phyloP scores from a whole-genome alignment of 2,888 invertebrate genomes.

The Ophion ellenae region DNA sequence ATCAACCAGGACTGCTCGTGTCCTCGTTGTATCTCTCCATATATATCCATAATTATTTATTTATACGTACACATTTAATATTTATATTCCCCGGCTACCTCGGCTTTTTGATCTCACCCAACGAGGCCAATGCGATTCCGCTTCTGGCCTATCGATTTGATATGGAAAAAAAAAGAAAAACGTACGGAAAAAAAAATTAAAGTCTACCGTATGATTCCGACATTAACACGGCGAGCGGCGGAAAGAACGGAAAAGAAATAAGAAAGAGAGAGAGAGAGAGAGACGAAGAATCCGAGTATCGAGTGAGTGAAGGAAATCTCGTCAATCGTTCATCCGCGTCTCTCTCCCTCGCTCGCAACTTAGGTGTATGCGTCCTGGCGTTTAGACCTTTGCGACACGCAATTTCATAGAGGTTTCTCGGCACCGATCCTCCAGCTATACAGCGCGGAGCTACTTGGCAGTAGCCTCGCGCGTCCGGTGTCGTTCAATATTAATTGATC shows the following conservation, averaged over 20 bases:
- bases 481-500: slow-evolving; percentile 81
- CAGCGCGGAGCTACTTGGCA: slow-evolving; percentile 71
- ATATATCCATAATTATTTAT: background rate
- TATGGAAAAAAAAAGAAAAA: slow-evolving; percentile 45
- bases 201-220: slow-evolving; percentile 53
- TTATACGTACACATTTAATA: slow-evolving; percentile 20
- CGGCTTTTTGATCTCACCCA: slow-evolving; percentile 71
- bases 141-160: slow-evolving; percentile 58
- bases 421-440: slow-evolving; percentile 30
- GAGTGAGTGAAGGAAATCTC: slow-evolving; percentile 22
- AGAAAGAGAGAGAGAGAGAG: slow-evolving; percentile 22
- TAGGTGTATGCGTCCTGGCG: slow-evolving; percentile 33
- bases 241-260: slow-evolving; percentile 28
- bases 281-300: background rate
- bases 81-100: slow-evolving; percentile 59
- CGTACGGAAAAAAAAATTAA: slow-evolving; percentile 56
- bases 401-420: slow-evolving; percentile 37
- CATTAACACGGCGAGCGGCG: slow-evolving; percentile 55
- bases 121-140: slow-evolving; percentile 78
- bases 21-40: slow-evolving; percentile 48
- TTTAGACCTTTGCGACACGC: slow-evolving; percentile 50
- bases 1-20: slow-evolving; percentile 28
- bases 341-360: background rate
- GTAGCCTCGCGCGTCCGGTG: slow-evolving; percentile 76
- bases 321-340: slow-evolving; percentile 64